Evolutionary conservation across 2,797 vertebrate genomes (phyloP).

Genomic region (Helicolenus hilgendorfi): DNA sequence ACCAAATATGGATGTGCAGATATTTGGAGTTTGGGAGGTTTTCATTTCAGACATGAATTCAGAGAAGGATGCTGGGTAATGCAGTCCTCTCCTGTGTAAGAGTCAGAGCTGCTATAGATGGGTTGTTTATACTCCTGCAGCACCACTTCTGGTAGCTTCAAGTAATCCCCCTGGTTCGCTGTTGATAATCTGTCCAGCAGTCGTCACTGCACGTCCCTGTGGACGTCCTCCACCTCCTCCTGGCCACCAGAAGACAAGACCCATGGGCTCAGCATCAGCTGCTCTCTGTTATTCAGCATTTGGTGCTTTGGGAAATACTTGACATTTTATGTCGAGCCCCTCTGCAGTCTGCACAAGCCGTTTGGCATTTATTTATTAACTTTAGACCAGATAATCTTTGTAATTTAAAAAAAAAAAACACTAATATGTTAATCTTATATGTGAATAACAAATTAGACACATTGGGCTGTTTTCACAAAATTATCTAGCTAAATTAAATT

Average conservation of each 20-base stretch:
- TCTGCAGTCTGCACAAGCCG: not conserved
- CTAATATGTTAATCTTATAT: not conserved
- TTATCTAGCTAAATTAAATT: not conserved
- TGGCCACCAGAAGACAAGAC: not conserved
- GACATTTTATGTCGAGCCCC: constrained; percentile 12
- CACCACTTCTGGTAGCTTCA: not conserved
- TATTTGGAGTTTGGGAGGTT: constrained; percentile 23
- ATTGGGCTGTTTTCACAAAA: not conserved
- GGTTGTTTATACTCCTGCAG: constrained; percentile 35
- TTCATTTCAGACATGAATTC: constrained; percentile 6
- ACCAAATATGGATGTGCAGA: constrained; percentile 68
- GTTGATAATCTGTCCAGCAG: constrained; percentile 22
- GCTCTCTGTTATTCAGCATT: constrained; percentile 44
- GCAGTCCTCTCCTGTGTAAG: not conserved
- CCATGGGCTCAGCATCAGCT: constrained; percentile 51
- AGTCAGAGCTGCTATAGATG: constrained; percentile 31
- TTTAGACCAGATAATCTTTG: not conserved
- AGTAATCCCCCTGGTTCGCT: constrained; percentile 26
- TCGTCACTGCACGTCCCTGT: constrained; percentile 11
- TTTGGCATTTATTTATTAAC: not conserved
- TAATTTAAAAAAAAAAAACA: not conserved
- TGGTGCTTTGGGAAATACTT: constrained; percentile 54
- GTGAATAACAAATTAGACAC: not conserved
- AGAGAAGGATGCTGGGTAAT: constrained; percentile 41
- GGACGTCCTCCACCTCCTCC: constrained; percentile 7